Evolutionary conservation across 2,888 invertebrate species (phyloP).

Genomic region (Drosophila anomalipes): DNA sequence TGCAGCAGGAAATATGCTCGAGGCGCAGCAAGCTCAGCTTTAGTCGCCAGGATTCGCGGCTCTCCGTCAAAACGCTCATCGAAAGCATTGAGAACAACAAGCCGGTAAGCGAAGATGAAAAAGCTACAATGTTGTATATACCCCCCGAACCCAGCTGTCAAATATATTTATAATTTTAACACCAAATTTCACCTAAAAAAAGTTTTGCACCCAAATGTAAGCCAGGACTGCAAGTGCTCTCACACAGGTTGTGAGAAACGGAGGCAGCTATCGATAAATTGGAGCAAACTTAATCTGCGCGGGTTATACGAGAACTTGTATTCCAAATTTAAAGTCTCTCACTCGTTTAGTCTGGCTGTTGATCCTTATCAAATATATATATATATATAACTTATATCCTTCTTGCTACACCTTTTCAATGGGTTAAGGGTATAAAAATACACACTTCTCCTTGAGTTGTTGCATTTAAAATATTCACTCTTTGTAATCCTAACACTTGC

Average conservation of each 20-base stretch:
- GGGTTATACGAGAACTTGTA: not conserved
- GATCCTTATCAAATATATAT: not conserved
- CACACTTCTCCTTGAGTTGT: not conserved
- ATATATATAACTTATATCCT: not conserved
- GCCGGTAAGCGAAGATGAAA: constrained; percentile 86
- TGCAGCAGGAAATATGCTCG: constrained; percentile 87
- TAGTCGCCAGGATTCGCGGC: constrained; percentile 88
- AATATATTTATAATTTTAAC: not conserved
- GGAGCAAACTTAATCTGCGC: not conserved
- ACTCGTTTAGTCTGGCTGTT: not conserved
- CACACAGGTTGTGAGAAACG: not conserved
- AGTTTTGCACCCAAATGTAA: not conserved
- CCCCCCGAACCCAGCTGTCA: not conserved
- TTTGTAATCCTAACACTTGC: not conserved
- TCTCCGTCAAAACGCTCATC: constrained; percentile 95
- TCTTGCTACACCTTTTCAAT: not conserved
- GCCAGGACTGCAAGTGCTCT: not conserved
- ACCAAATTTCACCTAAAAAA: not conserved
- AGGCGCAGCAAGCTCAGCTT: constrained; percentile 86
- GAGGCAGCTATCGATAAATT: not conserved
- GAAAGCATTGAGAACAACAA: constrained; percentile 96
- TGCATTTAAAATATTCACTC: not conserved
- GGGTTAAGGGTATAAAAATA: not conserved
- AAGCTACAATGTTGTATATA: not conserved
- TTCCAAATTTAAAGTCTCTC: not conserved